phyloP scores from a whole-genome alignment of 2,797 vertebrate species.

The Falco naumanni region DNA sequence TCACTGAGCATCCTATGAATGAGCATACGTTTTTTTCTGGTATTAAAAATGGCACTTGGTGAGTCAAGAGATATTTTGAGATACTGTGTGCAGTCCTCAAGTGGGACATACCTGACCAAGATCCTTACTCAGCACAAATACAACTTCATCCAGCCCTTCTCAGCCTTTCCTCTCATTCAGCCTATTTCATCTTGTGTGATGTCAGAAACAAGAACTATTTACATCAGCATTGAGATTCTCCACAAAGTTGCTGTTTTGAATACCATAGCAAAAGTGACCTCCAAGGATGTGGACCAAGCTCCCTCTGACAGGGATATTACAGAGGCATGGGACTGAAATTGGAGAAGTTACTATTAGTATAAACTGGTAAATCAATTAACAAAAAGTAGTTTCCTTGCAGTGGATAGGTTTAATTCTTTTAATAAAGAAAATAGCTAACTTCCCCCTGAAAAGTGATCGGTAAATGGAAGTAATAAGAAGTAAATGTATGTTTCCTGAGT shows the following conservation, averaged over 20 bases:
- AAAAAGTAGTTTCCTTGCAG: not conserved
- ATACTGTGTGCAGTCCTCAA: accelerated
- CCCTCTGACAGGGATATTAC: accelerated
- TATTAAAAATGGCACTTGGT: not conserved
- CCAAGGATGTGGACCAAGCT: not conserved
- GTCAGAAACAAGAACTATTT: not conserved
- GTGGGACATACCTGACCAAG: not conserved
- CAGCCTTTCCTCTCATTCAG: not conserved
- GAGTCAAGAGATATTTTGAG: not conserved
- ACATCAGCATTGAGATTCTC: accelerated
- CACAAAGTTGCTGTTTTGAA: not conserved
- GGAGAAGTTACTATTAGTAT: not conserved
- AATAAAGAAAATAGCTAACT: not conserved
- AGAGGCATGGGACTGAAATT: accelerated
- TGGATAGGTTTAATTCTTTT: not conserved
- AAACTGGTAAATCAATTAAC: not conserved
- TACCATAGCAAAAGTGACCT: accelerated
- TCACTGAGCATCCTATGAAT: not conserved
- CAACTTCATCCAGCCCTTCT: not conserved
- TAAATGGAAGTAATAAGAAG: not conserved
- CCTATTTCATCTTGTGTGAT: not conserved
- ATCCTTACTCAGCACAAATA: not conserved
- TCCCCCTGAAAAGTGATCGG: not conserved
- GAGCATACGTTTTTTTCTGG: accelerated
- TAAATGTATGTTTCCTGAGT: not conserved